Percentiles rank a stretch among this genome's conserved stretches.
These are phyloP conservation scores for Pseudocheirus occidentalis DNA, from an alignment of 2,797 vertebrate species.

Conservation along the genomic window DNA sequence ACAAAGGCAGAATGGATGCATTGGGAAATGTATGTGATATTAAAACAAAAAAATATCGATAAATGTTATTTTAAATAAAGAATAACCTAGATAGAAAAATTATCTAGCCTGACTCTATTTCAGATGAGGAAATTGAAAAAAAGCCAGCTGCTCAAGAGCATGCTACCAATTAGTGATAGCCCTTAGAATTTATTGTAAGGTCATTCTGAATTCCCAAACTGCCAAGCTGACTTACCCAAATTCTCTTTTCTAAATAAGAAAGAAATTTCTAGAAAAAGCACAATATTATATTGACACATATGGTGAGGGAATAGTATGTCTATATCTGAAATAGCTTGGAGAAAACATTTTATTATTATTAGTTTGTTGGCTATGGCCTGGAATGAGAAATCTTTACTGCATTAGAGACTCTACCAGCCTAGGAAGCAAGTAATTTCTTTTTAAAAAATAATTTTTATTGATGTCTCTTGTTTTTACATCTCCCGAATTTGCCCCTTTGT, in stretches of 20 bases:
- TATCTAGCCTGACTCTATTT: neutral
- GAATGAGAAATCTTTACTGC: neutral
- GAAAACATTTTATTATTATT: neutral
- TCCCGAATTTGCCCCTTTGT: neutral
- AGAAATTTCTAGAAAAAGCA: neutral
- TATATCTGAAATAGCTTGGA: neutral
- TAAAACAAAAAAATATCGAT: neutral
- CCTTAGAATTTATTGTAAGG: neutral
- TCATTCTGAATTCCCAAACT: neutral
- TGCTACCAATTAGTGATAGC: neutral
- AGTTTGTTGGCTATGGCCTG: neutral
- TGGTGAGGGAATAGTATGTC: neutral
- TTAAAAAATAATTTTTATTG: neutral
- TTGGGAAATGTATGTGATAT: neutral
- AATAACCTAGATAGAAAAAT: neutral
- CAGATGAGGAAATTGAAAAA: neutral
- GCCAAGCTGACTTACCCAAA: neutral
- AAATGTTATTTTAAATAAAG: neutral
- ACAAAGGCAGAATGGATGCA: neutral
- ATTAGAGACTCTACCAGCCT: neutral
- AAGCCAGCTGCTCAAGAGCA: neutral
- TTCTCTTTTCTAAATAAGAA: neutral
- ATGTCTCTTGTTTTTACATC: neutral
- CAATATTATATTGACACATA: neutral
- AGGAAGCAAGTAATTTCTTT: neutral